Percentiles rank a stretch among this genome's conserved stretches.
phyloP scores from a whole-genome alignment of 2,797 vertebrate species.

The Synanceia verrucosa region DNA sequence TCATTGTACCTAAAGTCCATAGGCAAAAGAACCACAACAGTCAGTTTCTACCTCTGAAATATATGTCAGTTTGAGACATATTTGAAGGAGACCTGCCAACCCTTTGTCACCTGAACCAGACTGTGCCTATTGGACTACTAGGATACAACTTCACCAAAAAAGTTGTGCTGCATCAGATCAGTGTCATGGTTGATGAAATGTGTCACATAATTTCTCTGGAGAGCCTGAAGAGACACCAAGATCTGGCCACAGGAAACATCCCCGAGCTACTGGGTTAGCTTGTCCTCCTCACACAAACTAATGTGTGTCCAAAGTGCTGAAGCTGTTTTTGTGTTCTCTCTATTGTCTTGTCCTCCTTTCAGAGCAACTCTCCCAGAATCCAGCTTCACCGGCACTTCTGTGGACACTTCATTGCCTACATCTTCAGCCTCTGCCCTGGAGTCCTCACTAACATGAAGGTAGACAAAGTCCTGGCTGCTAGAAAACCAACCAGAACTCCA shows the following conservation, averaged over 20 bases:
- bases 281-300: neutral
- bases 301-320: slow-evolving; percentile 4
- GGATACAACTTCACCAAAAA: neutral
- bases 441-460: neutral
- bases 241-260: neutral
- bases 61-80: accelerated
- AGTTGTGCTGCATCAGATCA: no score
- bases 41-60: neutral
- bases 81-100: neutral
- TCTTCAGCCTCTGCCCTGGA: neutral
- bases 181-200: no score
- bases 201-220: no score
- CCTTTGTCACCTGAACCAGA: no score
- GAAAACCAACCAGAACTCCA: no score
- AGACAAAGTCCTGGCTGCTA: no score
- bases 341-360: neutral
- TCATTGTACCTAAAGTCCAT: no score
- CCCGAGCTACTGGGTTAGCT: neutral
- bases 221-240: neutral
- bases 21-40: no score
- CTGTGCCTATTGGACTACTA: no score
- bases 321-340: neutral
- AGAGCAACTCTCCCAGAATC: neutral
- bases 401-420: neutral
- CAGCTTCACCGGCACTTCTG: neutral